Evolutionary conservation across 2,888 invertebrate genomes (phyloP).

Genomic region (Mythimna ferrago): DNA sequence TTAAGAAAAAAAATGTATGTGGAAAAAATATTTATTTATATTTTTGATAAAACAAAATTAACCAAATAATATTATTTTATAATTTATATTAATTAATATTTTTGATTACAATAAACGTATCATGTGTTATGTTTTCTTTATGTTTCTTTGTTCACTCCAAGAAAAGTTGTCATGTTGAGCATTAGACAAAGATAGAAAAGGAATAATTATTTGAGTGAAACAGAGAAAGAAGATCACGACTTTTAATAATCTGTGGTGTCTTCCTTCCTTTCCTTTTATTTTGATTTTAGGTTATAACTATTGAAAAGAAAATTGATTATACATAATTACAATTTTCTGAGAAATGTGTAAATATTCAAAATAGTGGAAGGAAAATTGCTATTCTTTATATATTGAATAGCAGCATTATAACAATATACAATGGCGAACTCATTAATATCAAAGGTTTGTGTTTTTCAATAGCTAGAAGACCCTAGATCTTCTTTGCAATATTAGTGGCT

Average conservation of each 20-base stretch:
- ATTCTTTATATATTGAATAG: background rate
- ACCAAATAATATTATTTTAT: background rate
- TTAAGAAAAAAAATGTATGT: background rate
- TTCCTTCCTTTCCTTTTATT: background rate
- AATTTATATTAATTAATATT: too few species aligned
- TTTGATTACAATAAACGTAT: too few species aligned
- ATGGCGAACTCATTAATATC: conserved; percentile 76
- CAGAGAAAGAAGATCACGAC: background rate
- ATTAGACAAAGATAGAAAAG: background rate
- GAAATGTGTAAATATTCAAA: conserved; percentile 2
- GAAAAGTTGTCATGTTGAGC: background rate
- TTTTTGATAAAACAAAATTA: background rate
- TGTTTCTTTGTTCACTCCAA: background rate
- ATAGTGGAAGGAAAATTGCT: background rate
- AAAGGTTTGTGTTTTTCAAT: conserved; percentile 27
- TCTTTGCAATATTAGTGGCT: background rate
- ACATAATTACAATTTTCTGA: background rate
- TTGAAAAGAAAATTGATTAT: background rate
- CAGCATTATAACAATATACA: background rate
- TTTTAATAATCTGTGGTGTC: background rate
- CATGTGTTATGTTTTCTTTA: background rate
- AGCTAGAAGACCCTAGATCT: background rate
- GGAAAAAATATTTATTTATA: background rate
- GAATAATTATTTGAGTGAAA: background rate
- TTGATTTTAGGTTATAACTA: background rate